Conservation (phyloP, 2,888 invertebrate species). For the Muschampia staudingeri region DNA sequence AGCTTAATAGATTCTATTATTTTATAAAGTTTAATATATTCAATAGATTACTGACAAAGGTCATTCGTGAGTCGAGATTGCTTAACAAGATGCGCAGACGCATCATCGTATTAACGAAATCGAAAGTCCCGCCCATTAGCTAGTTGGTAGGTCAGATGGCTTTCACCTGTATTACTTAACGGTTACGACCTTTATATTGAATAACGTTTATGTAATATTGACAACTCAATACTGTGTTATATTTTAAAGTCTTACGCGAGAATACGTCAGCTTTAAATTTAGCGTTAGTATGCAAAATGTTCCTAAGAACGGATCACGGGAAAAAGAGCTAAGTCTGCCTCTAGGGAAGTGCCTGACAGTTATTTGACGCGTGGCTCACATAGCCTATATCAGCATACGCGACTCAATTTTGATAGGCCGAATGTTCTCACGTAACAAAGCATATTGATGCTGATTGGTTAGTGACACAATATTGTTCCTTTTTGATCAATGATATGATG, state of each 20-base stretch:
- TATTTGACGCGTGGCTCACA: too few species aligned
- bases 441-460: too few species aligned
- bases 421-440: too few species aligned
- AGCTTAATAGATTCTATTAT: conserved; percentile 25
- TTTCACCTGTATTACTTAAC: conserved; percentile 86
- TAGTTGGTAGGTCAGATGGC: conserved; percentile 79
- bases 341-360: too few species aligned
- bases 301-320: not conserved
- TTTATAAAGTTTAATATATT: conserved; percentile 59
- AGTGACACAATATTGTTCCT: too few species aligned
- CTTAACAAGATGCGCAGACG: conserved; percentile 66
- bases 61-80: conserved; percentile 72
- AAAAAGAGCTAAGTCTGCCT: too few species aligned
- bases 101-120: conserved; percentile 73
- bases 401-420: too few species aligned
- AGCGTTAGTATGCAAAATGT: not conserved
- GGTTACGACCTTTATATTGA: conserved; percentile 78
- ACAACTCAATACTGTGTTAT: conserved; percentile 41
- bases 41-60: conserved; percentile 74
- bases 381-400: too few species aligned
- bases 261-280: conserved; percentile 5
- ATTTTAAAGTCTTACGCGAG: conserved; percentile 38
- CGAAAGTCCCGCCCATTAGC: conserved; percentile 82
- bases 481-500: too few species aligned
- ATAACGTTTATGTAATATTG: conserved; percentile 74